Base-by-base conservation (phyloP, 2,888 invertebrate genomes). In the Ophion obscuratus region DNA sequence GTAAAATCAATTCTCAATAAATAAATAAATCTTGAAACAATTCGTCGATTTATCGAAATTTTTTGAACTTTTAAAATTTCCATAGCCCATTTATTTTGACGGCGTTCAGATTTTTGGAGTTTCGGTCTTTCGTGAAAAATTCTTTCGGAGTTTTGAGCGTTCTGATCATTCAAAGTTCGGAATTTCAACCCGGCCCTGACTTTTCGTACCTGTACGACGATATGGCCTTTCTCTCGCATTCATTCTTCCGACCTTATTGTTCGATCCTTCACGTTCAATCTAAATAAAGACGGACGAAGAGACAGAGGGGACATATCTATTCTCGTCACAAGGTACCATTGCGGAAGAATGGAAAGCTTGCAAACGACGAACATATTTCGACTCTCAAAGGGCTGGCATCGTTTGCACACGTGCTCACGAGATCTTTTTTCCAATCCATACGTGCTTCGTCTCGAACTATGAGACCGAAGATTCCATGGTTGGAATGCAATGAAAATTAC, bases 271-370 rank as follows among this genome's bases (percentile, higher is more conserved):
- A 9, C 24, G 7, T 6, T 24, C 20, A 61, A 10, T 20, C 20
- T 10, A 61, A 20, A 61, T 24, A 61, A 24, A 61, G 20, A 2
- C n/a, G 1, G 57, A 57, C 5, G 57, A 57, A 53, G 70, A 70
- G 17, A 57, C 53, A 20, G 31, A 36, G n/a, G 20, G 14, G 40
- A 73, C n/a, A 31, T 20, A 31, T 73, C 59, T 73, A 73, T 73
- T 73, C 57, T 20, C 59, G 73, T 59, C 20, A 36, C 73, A 59
- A 17, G n/a, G 27, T 59, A 36, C n/a, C 70, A 14, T 31, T 70
- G 59, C 36, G 20, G 57, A 73, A 61, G 10, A 61, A 61, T 14
- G 53, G 53, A 61, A 24, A 61, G 17, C 20, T 61, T 61, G 20
- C 20, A 61, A 61, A 61, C 20, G 9, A n/a, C 9, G 9, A 20